phyloP scores from a whole-genome alignment of 2,797 vertebrate genomes.

The Anguilla megastoma region DNA sequence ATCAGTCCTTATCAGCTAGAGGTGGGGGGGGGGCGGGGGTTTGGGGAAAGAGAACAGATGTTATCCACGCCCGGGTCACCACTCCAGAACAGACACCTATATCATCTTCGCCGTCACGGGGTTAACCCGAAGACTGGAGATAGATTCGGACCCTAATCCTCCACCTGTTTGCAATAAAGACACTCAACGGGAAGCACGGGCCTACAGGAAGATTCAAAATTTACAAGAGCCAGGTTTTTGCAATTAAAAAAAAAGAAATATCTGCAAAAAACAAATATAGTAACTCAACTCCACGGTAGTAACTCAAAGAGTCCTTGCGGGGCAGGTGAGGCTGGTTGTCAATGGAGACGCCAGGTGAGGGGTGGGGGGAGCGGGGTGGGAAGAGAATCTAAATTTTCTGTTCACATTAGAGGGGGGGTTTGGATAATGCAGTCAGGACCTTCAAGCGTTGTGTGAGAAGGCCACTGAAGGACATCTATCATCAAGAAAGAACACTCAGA shows the following conservation, averaged over 20 bases:
- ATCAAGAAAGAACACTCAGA: not conserved
- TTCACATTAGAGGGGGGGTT: not conserved
- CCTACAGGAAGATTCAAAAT: not conserved
- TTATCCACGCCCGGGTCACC: constrained; percentile 1
- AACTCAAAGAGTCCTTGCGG: not conserved
- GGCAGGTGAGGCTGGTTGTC: not conserved
- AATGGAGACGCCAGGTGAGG: not conserved
- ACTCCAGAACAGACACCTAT: constrained; percentile 18
- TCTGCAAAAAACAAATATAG: not conserved
- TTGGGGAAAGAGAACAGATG: not conserved
- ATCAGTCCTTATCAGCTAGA: constrained; percentile 8
- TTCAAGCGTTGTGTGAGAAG: not conserved
- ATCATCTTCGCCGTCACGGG: constrained; percentile 4
- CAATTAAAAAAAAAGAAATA: not conserved
- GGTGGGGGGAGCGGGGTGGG: not conserved
- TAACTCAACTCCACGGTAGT: not conserved
- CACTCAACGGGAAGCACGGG: not conserved
- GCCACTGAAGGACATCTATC: not conserved
- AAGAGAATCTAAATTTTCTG: not conserved
- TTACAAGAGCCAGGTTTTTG: constrained; percentile 6
- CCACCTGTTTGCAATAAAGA: constrained; percentile 31
- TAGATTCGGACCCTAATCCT: not conserved
- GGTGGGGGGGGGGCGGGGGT: not conserved
- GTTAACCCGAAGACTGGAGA: not conserved
- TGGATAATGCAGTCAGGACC: not conserved